Evolutionary conservation across 2,888 invertebrate genomes (phyloP), one percentile per base, ranked within the genome.

Genomic region (Drosophila borborema): DNA sequence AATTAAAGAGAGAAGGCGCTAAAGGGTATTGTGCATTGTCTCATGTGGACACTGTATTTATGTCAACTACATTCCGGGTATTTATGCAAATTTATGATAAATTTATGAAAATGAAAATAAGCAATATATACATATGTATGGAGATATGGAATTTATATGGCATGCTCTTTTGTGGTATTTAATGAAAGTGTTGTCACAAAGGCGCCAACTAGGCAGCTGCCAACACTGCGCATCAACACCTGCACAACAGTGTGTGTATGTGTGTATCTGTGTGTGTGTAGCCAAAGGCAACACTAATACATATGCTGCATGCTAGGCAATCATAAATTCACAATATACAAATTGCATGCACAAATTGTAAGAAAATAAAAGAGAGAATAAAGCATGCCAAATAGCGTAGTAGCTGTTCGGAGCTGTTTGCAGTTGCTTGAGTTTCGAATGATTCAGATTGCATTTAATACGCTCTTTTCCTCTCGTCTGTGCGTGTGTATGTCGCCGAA

Each of bases 191-290:
- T 74, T 74, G 73, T 69, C 77, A 82, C 70, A 88, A 87, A 88
- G 86, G 86, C 83, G 83, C 69, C 74, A 75, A 74, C 62, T 72
- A 80, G 83, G 76, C 89, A 89, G 87, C 84, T 86, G 90, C 79
- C 86, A 90, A 83, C 86, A 90, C 87, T 89, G 62, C 49, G 75
- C 80, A 72, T 89, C 86, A 86, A 86, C 85, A 86, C 89, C 84
- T 82, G 61, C 67, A 43, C 65, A 60, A 60, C 63, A 31, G 18
- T 66, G 34, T 66, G 64, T 18, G 23, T 46, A 23, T 62, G 58
- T 61, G 68, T 43, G 36, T 69, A 63, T 18, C 23, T 43, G 31
- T 63, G 58, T 61, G 68, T 34, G 46, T 67, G 64, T 65, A 23
- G 67, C 65, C 68, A 61, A 64, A 74, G 73, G 85, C 79, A 67